Evolutionary conservation across 2,113 vertebrate genomes (phyloP).

Genomic region (Gymnocephalus cernua): DNA sequence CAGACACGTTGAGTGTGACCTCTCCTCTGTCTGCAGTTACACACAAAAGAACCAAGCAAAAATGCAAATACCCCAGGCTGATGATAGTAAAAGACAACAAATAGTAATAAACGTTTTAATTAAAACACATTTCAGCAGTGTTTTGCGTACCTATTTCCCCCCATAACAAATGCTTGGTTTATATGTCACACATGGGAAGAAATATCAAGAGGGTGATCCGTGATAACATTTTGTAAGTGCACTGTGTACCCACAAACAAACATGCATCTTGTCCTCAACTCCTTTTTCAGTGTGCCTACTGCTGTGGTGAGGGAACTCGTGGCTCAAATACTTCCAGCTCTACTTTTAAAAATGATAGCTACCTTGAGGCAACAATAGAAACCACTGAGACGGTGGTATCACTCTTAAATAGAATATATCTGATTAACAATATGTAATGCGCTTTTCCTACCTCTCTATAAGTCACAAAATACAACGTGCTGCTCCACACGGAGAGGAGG

Average conservation of each 20-base stretch:
- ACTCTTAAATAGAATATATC: neutral
- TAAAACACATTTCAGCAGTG: neutral
- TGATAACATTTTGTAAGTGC: neutral
- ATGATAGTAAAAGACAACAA: neutral
- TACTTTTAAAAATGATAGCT: slow-evolving; percentile 30
- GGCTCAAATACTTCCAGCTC: slow-evolving; percentile 32
- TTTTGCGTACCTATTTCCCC: neutral
- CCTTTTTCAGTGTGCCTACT: neutral
- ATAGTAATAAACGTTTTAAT: neutral
- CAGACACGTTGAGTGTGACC: slow-evolving; percentile 28
- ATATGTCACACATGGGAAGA: neutral
- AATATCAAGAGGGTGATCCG: neutral
- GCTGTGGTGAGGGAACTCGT: neutral
- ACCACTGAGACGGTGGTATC: neutral
- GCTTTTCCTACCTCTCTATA: neutral
- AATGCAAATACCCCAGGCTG: neutral
- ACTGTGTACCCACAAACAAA: neutral
- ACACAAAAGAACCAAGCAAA: neutral
- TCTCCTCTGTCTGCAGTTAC: slow-evolving; percentile 15
- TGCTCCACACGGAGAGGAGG: slow-evolving; percentile 8
- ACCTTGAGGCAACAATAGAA: slow-evolving; percentile 4
- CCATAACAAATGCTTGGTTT: slow-evolving; percentile 1
- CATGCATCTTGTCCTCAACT: neutral
- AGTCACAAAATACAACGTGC: slow-evolving; percentile 1
- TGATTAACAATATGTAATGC: neutral